Evolutionary conservation across 2,888 invertebrate genomes (phyloP), one percentile per base, ranked within the genome.

Genomic region (Pocota personata): DNA sequence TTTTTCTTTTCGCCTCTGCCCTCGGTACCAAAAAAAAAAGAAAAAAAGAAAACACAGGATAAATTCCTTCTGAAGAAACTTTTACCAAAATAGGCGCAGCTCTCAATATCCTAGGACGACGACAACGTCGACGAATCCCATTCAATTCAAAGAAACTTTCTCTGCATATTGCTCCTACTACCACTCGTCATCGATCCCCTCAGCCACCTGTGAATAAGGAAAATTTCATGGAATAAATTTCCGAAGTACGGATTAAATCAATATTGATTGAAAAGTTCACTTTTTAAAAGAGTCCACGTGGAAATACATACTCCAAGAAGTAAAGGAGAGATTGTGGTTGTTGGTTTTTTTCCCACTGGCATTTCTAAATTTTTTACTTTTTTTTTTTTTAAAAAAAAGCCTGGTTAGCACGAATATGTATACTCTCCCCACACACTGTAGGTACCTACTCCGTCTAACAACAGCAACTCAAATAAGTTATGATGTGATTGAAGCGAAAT

Each of bases 401-500:
- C 32, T 37, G 43, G 27, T 16, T 43, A 27, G 43, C 27, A 62
- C 27, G 43, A 43, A n/a, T 19, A 43, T n/a, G n/a, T n/a, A n/a
- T 30, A n/a, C 43, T 8, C 55, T 4, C 0, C 14, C 12, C 37
- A 37, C 19, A 57, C 5, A 7, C 46, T 52, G 8, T n/a, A 7
- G 2, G 8, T 16, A 24, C 4, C 6, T 60, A 35, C 57, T 12
- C 40, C 16, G 21, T 32, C 57, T 60, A 67, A 78, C 72, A 83
- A 78, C 78, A 69, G 62, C 57, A 71, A 76, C 67, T 76, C 66
- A 86, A 86, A 80, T 86, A 80, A 80, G 86, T 86, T 86, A 86
- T 86, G 86, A 80, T 80, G 86, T 86, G 86, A 86, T 86, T 86
- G 75, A 58, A 86, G 86, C 80, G 21, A 86, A 86, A 86, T 86